Evolutionary conservation across 2,797 vertebrate genomes (phyloP), one percentile per base, ranked within the genome.

Genomic region (Halcyon badia): DNA sequence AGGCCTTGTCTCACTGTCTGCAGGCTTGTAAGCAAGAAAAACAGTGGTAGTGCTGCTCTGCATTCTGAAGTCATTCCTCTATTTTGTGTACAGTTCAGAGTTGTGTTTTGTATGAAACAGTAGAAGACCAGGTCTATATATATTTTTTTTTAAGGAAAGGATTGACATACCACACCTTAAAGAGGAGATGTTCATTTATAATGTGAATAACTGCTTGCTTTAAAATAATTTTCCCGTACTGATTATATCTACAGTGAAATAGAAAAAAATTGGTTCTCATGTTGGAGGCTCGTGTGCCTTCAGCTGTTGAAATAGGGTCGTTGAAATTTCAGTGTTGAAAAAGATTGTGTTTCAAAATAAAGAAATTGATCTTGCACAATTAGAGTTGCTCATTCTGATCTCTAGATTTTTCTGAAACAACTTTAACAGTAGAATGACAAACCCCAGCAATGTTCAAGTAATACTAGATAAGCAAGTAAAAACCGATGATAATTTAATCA

Each of bases 1-100:
- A 39, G n/a, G 2, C 8, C 3, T 64, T 20, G 35, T 68, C 90
- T 70, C 18, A 3, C 19, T 90, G 0, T 11, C 0, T 65, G 33
- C 22, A 30, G 1, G 37, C n/a, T 49, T 64, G 46, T 84, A 42
- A 16, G 12, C 42, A 33, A 41, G 39, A 33, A 79, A 24, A 56
- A 6, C 7, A 4, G 5, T 4, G 35, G 18, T 28, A 21, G 18
- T 26, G 30, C 26, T 16, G 24, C 61, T 69, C 0, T 54, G 52
- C 21, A 4, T 64, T 68, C 44, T 73, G 76, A 44, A 73, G 13
- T 37, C 4, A 13, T 58, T 73, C 21, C 14, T 62, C 37, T 61
- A 17, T 56, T 79, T 64, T 49, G 16, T n/a, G 17, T 49, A 30
- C 30, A 49, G 35, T 60, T 76, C 51, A 56, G 41, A 6, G 30